Conservation (phyloP, 2,113 vertebrate genomes). For the Cranoglanis bouderius region DNA sequence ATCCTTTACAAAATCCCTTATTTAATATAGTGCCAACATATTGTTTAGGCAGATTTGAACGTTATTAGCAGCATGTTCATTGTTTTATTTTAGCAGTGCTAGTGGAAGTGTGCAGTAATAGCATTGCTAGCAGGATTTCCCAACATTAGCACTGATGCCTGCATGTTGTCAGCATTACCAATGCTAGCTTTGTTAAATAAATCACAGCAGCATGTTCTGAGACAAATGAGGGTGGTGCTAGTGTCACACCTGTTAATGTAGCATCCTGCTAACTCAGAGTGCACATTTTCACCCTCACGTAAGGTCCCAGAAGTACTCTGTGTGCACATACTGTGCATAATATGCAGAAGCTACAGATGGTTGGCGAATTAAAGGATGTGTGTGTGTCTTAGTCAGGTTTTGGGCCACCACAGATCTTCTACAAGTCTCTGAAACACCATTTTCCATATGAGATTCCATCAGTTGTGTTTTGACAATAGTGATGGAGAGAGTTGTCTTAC, state of each 20-base stretch:
- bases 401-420: background rate
- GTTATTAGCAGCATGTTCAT: background rate
- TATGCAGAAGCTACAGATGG: background rate
- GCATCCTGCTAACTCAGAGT: constrained; percentile 29
- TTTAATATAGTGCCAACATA: background rate
- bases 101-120: constrained; percentile 34
- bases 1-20: background rate
- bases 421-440: background rate
- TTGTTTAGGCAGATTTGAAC: constrained; percentile 3
- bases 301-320: constrained; percentile 4
- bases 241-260: constrained; percentile 48
- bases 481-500: background rate
- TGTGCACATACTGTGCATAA: background rate
- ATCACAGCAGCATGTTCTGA: constrained; percentile 22
- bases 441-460: background rate
- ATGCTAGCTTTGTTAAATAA: constrained; percentile 33
- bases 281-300: constrained; percentile 15
- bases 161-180: constrained; percentile 19
- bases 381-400: background rate
- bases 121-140: constrained; percentile 42
- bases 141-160: constrained; percentile 16
- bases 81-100: constrained; percentile 36
- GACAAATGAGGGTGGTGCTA: constrained; percentile 45
- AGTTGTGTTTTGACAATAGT: background rate
- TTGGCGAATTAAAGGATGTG: background rate